Conservation (phyloP, 2,888 invertebrate genomes). For the Volucella zonaria region DNA sequence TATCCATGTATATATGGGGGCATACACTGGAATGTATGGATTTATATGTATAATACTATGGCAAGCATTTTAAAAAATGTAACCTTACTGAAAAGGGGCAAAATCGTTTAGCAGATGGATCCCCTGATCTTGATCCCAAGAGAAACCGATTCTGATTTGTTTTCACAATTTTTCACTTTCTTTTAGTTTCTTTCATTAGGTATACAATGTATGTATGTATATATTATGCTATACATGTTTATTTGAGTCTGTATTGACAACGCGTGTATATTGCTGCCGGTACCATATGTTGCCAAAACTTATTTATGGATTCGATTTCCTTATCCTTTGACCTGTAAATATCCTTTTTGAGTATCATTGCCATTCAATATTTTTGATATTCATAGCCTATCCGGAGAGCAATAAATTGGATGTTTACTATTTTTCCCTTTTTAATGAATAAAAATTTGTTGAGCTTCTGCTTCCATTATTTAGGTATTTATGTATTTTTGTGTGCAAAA, state of each 20-base stretch:
- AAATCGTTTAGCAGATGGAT: slow-evolving; percentile 44
- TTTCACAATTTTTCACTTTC: slow-evolving; percentile 60
- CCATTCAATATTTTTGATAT: slow-evolving; percentile 66
- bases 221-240: slow-evolving; percentile 7
- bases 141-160: slow-evolving; percentile 60
- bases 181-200: background rate
- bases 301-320: slow-evolving; percentile 70
- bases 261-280: slow-evolving; percentile 35
- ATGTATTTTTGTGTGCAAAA: background rate
- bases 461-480: background rate
- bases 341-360: slow-evolving; percentile 61
- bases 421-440: slow-evolving; percentile 13
- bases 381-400: slow-evolving; percentile 59
- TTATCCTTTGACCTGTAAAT: slow-evolving; percentile 68
- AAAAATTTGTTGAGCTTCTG: slow-evolving; percentile 43
- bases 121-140: slow-evolving; percentile 58
- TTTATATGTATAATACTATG: slow-evolving; percentile 35
- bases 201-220: background rate
- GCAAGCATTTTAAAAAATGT: slow-evolving; percentile 42
- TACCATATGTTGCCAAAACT: slow-evolving; percentile 66
- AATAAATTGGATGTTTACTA: slow-evolving; percentile 64
- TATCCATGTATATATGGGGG: no score
- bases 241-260: background rate
- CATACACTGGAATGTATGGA: background rate
- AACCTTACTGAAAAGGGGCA: slow-evolving; percentile 8